Evolutionary conservation across 1,140 invertebrate genomes (phyloP), one percentile per base, ranked within the genome.

Genomic region (Ganaspis sp.): DNA sequence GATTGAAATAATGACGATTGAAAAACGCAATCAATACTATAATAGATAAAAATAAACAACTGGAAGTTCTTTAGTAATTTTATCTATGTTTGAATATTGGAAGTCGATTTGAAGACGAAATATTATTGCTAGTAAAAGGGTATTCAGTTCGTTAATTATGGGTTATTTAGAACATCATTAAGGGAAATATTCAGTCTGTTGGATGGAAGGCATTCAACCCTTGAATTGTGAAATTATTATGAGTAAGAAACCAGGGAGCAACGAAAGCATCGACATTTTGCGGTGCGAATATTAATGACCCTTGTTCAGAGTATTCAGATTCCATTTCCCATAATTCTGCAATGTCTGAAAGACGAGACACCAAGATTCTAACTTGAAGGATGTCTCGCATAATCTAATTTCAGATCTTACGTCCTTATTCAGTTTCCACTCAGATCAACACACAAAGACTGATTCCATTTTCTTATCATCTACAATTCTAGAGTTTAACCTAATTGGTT

Each of bases 271-370:
- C 4, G 19, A 49, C 4, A 49, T 49, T 49, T 49, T 19, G 45
- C 45, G 45, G n/a, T n/a, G 9, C 45, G 45, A 49, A 49, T 75
- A 73, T 40, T 70, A 76, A 58, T 70, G 53, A 73, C 23, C 78
- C 58, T 34, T 73, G 45, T 73, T 45, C 34, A 78, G 73, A 64
- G 75, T 53, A 69, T 54, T 54, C 75, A 58, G 19, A 49, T 49
- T 49, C 45, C 45, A 49, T 49, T 49, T 17, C 45, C n/a, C 3
- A 49, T 49, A 49, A 49, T 49, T 19, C n/a, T 17, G 45, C 15
- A n/a, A 49, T 49, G 45, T 9, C 15, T 49, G 12, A 34, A 34
- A 4, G 45, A 17, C 45, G n/a, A 49, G n/a, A 49, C 45, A 49
- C 5, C 45, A 49, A 17, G 19, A 49, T 49, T 17, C 45, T 19